phyloP scores from a whole-genome alignment of 2,797 vertebrate species.

The Acomys russatus region DNA sequence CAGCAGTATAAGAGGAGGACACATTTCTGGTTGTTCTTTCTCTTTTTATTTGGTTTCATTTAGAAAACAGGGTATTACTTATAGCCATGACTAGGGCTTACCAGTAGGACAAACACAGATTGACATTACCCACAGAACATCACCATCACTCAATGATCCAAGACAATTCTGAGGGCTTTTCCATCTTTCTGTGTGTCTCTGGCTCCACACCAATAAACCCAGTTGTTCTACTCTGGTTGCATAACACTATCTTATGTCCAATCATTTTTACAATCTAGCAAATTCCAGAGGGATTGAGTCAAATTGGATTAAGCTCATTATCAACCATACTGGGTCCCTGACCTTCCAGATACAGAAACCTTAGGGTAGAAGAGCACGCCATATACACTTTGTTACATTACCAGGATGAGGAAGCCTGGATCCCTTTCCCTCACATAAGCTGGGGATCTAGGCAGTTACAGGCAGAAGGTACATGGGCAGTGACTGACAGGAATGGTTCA shows the following conservation, averaged over 20 bases:
- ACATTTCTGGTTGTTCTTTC: not conserved
- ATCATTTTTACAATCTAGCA: not conserved
- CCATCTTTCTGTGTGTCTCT: not conserved
- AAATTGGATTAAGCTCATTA: not conserved
- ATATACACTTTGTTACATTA: not conserved
- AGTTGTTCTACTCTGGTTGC: not conserved
- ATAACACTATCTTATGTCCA: not conserved
- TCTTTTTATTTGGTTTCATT: not conserved
- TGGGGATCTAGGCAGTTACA: no score
- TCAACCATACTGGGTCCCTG: not conserved
- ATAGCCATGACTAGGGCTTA: not conserved
- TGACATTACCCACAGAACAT: not conserved
- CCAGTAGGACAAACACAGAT: not conserved
- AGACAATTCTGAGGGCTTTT: not conserved
- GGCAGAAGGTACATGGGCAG: not conserved
- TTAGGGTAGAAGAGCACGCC: fast-evolving
- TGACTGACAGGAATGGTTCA: not conserved
- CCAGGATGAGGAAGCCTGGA: not conserved
- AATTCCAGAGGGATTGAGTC: not conserved
- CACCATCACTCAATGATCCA: not conserved
- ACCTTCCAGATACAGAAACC: not conserved
- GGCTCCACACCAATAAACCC: no score
- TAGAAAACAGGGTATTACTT: not conserved
- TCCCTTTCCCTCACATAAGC: not conserved
- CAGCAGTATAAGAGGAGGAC: not conserved